phyloP scores from a whole-genome alignment of 2,888 invertebrate genomes.

The Oeneis ivallda region DNA sequence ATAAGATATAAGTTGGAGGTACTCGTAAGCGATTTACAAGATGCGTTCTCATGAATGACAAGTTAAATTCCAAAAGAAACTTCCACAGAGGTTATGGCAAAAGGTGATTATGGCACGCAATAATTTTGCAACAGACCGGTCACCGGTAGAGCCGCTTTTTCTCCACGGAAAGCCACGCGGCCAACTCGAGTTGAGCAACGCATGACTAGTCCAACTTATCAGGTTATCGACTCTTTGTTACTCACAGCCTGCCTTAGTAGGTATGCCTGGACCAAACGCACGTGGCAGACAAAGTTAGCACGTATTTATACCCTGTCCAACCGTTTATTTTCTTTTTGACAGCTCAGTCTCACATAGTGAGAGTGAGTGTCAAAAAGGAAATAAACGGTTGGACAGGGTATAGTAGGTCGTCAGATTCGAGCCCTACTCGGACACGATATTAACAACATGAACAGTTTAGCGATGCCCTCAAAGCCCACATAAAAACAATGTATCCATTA shows the following conservation, averaged over 20 bases:
- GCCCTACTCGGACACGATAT: not conserved
- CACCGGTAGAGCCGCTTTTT: slow-evolving; percentile 67
- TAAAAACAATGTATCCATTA: no score
- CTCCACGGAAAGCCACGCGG: slow-evolving; percentile 63
- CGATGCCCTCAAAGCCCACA: not conserved
- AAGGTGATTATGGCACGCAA: slow-evolving; percentile 55
- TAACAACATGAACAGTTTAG: not conserved
- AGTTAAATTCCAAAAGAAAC: slow-evolving; percentile 67
- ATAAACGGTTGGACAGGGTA: no score
- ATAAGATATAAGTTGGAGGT: slow-evolving; percentile 13
- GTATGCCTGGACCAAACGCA: slow-evolving; percentile 10
- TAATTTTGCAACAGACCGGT: slow-evolving; percentile 61
- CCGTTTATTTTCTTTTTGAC: no score
- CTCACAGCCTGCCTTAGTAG: slow-evolving; percentile 13
- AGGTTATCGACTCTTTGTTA: slow-evolving; percentile 36
- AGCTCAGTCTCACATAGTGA: no score
- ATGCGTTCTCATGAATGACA: slow-evolving; percentile 63
- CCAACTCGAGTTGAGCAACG: slow-evolving; percentile 45
- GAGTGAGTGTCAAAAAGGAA: no score
- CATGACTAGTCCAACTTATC: slow-evolving; percentile 32
- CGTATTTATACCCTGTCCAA: no score
- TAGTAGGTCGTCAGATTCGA: slow-evolving; percentile 1
- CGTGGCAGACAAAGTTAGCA: slow-evolving; percentile 4
- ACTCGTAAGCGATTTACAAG: slow-evolving; percentile 2
- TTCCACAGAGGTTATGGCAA: slow-evolving; percentile 60